Base-by-base conservation (phyloP, 2,113 vertebrate species). In the Poeciliopsis prolifica region DNA sequence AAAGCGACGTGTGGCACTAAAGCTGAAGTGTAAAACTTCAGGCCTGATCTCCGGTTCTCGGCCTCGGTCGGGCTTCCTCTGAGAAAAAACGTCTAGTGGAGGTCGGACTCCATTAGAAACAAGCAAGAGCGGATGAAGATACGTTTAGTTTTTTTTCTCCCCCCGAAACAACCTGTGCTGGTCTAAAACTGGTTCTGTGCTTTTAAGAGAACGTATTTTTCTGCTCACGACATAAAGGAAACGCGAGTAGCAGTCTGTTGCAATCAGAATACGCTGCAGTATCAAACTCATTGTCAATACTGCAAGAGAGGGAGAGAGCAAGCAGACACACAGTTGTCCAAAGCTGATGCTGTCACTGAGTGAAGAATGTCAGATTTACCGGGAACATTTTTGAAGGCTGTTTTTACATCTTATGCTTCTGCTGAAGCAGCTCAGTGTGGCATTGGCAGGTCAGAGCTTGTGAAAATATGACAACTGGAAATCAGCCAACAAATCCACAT, bases 81-180 rank as follows among this genome's bases (percentile, higher is more conserved):
- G 51, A 85, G 65, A 70, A 80, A 80, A 77, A 48, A 65, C 79
- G 83, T 82, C 74, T 79, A 78, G 44, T 37, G 4, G 73, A 58
- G 44, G 72, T 72, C 70, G 68, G 73, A 70, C 65, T 42, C 70
- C 35, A 64, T 77, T 72, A 72, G 72, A 77, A 81, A 65, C 86
- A 86, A 12, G 82, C 76, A 75, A 64, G 80, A 74, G 33, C 76
- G 66, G 65, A 82, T 82, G 70, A 68, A 80, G 77, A 82, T 86
- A 60, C 70, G 80, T 83, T 80, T 80, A 28, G 28, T 70, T 83
- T 81, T 29, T 29, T 29, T 80, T 68, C 64, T 61, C 37, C 63
- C 7, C 33, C 7, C 7, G 7, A n/a, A 65, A 10, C 19, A 65
- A 37, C 65, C 65, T 86, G 75, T 30, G 72, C 76, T 71, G 75